Base-by-base conservation (phyloP, 2,113 vertebrate genomes). In the Grus americana region DNA sequence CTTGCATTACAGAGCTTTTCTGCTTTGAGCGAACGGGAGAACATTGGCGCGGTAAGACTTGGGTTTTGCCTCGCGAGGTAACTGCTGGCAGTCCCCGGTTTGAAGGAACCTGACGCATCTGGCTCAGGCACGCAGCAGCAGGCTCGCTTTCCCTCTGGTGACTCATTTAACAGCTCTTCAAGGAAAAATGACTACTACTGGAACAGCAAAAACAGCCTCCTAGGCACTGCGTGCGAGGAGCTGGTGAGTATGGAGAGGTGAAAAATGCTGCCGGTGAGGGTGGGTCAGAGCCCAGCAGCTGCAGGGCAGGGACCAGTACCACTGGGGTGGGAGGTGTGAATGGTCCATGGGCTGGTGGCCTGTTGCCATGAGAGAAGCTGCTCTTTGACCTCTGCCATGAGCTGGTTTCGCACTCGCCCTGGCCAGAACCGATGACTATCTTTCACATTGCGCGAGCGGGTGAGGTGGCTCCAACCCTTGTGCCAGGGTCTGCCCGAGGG, bases 1-100 rank as follows among this genome's bases (percentile, higher is more conserved):
- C n/a, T 87, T 62, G 62, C 55, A 58, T 75, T 92, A 47, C n/a
- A 27, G 72, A 95, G 58, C 58, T 84, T 80, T 86, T 80, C 82
- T 94, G 80, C n/a, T 46, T 83, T 81, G 78, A 92, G 73, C 20
- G 36, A 61, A 54, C 0, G 0, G 68, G n/a, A 44, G 5, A 92
- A 86, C 36, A 61, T 30, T 46, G 59, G 66, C 63, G 78, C 26
- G 36, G 73, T 91, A 80, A 75, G 85, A 85, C 55, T 62, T 36
- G 75, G 1, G 8, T 8, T 83, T 52, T 80, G 84, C 36, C 44
- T 52, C 19, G 8, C 59, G 63, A 79, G 78, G 27, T n/a, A 52
- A 29, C 92, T 70, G 59, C 71, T 90, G 29, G 5, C 76, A 61
- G 84, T 63, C 63, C 26, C 76, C 29, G 30, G 36, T 66, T 92